phyloP scores from a whole-genome alignment of 2,888 invertebrate genomes.

The Thecophora atra region DNA sequence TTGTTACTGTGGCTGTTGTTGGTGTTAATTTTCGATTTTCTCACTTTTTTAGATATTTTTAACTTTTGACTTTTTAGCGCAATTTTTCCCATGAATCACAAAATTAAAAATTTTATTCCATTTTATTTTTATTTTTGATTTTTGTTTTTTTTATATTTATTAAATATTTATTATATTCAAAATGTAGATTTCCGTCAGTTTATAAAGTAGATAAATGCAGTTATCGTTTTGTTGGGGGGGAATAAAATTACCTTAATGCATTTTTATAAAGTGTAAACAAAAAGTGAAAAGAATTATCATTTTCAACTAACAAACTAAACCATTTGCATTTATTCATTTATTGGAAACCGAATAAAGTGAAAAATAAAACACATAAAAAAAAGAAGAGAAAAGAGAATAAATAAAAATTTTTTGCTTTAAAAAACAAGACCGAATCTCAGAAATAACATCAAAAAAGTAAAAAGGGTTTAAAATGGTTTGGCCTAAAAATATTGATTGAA shows the following conservation, averaged over 20 bases:
- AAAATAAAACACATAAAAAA: neutral
- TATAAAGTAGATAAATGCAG: too few species aligned
- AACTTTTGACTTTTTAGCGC: neutral
- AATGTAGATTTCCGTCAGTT: neutral
- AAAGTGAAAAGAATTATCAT: neutral
- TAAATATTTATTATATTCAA: neutral
- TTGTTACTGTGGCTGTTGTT: neutral
- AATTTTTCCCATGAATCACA: constrained; percentile 9
- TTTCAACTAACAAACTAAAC: neutral
- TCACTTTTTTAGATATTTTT: constrained; percentile 2
- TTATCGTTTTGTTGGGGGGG: too few species aligned
- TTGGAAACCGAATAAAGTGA: neutral
- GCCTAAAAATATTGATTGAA: constrained; percentile 6
- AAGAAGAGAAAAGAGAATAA: too few species aligned
- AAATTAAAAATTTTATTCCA: neutral
- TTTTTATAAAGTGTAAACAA: neutral
- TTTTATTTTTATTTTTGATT: constrained; percentile 1
- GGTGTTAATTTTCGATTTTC: too few species aligned
- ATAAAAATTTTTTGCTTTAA: neutral
- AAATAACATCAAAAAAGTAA: neutral
- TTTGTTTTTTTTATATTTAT: neutral
- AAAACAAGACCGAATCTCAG: constrained; percentile 32
- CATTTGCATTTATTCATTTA: constrained; percentile 9
- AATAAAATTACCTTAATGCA: neutral
- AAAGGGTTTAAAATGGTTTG: neutral